phyloP scores from a whole-genome alignment of 2,113 vertebrate species.

The Gasterosteus aculeatus region DNA sequence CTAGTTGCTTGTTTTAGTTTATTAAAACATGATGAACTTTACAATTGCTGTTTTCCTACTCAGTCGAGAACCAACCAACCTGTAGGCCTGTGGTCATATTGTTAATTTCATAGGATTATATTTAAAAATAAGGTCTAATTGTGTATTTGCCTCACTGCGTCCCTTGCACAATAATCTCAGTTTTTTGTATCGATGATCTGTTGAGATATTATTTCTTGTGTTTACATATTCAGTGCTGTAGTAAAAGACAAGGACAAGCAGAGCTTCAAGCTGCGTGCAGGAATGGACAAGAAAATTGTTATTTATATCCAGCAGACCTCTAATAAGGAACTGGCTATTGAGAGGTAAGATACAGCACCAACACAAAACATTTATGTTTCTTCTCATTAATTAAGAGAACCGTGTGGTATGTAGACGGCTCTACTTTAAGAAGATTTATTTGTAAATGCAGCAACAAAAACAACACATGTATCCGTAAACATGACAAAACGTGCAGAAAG shows the following conservation, averaged over 20 bases:
- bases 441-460: background rate
- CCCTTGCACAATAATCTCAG: background rate
- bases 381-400: background rate
- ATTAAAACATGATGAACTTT: background rate
- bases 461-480: background rate
- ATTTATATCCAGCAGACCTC: conserved; percentile 97
- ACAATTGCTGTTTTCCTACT: background rate
- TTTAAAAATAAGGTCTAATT: background rate
- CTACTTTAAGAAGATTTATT: background rate
- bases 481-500: background rate
- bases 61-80: background rate
- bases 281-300: conserved; percentile 98
- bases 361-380: conserved; percentile 5
- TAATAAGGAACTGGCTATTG: conserved; percentile 97
- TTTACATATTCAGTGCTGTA: conserved; percentile 86
- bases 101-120: background rate
- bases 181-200: background rate
- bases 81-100: background rate
- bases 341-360: conserved; percentile 85
- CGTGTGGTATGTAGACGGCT: background rate
- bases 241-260: conserved; percentile 98
- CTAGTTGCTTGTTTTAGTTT: background rate
- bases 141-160: background rate
- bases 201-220: background rate
- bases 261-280: conserved; percentile 97